Evolutionary conservation across 2,113 vertebrate species (phyloP), one percentile per base, ranked within the genome.

Genomic region (Carollia perspicillata): DNA sequence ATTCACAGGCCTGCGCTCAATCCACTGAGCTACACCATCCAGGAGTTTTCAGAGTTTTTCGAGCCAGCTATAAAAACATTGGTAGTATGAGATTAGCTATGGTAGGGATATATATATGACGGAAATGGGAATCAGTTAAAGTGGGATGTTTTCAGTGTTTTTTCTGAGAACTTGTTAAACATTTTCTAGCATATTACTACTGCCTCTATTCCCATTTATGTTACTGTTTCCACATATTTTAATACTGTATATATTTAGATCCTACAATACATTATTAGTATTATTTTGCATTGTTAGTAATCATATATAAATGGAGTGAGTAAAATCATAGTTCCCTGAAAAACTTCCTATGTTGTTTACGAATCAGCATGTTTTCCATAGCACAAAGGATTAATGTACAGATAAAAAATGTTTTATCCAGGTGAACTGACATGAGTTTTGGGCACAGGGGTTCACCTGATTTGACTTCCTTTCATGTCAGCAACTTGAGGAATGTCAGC

Each of bases 161-260:
- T 95, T 49, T 78, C 35, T 11, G 63, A 72, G 58, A 95, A 66
- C 37, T 30, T 81, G 23, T 84, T 71, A 58, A 65, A n/a, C 20
- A 58, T 93, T 84, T 88, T 28, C 10, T 66, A 55, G 16, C 53
- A 78, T 11, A 78, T 89, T 79, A 69, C 35, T 79, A 69, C 35
- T 88, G 6, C 30, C 28, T 89, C 6, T 10, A 35, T 78, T 20
- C 53, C 12, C 18, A 85, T 80, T 66, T 91, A 55, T 90, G 7
- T 92, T 95, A 51, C 55, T 84, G 11, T 81, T 93, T 91, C 14
- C 16, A 80, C 60, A 37, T 72, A 51, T 86, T 83, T 93, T 71
- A 69, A 93, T 20, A 35, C 22, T 90, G n/a, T n/a, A 17, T 60
- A n/a, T 63, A 49, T 85, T 85, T 84, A 74, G 40, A 72, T 33